Conservation (phyloP, 2,113 vertebrate species). For the Etheostoma spectabile region DNA sequence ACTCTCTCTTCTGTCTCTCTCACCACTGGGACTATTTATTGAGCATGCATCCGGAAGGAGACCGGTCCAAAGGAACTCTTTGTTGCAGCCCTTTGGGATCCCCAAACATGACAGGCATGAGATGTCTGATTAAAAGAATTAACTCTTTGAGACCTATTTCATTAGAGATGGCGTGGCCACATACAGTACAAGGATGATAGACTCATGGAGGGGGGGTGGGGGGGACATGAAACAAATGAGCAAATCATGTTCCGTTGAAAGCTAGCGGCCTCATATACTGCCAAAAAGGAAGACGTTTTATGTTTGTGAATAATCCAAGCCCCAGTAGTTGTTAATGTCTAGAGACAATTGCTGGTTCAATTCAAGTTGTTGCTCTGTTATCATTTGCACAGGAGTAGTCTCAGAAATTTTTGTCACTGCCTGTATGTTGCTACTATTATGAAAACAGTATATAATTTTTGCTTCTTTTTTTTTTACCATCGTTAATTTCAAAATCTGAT, state of each 20-base stretch:
- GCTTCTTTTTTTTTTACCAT: conserved; percentile 49
- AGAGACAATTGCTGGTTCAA: conserved; percentile 99
- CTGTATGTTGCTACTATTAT: conserved; percentile 96
- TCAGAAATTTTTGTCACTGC: conserved; percentile 98
- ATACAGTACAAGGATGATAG: conserved; percentile 85
- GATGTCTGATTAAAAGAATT: conserved; percentile 82
- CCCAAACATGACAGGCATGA: conserved; percentile 83
- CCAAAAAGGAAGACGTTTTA: conserved; percentile 96
- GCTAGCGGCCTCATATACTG: conserved; percentile 98
- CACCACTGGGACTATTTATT: conserved; percentile 99
- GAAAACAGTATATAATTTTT: conserved; percentile 88
- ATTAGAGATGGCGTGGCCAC: conserved; percentile 79
- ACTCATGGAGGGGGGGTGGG: conserved; percentile 89
- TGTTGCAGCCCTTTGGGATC: conserved; percentile 94
- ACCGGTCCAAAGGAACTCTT: conserved; percentile 94
- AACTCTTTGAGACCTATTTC: conserved; percentile 79
- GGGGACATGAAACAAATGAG: conserved; percentile 82
- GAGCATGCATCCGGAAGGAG: conserved; percentile 95
- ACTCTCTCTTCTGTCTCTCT: conserved; percentile 72
- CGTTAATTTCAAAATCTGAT: conserved; percentile 74
- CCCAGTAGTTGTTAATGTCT: conserved; percentile 95
- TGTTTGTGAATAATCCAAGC: conserved; percentile 98
- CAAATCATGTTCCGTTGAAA: conserved; percentile 93
- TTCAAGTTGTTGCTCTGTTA: conserved; percentile 99
- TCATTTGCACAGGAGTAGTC: conserved; percentile 99